Percentiles rank a stretch among this genome's conserved stretches.
These are phyloP conservation scores for Drosophila tsacasi DNA, from an alignment of 1,140 invertebrate genomes.

Conservation along the genomic window DNA sequence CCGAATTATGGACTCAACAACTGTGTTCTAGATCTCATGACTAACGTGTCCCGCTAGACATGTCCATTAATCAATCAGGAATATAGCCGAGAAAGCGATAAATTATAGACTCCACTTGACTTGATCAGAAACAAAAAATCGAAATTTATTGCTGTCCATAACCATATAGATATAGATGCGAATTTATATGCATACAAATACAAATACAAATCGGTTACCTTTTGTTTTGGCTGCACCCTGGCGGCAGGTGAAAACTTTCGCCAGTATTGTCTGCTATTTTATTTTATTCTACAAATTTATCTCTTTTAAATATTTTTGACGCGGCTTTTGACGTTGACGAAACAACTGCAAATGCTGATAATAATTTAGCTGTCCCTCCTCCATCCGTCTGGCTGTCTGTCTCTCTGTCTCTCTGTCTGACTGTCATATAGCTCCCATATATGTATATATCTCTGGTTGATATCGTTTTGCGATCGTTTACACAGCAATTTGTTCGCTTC, in stretches of 20 bases:
- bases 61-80: conserved; percentile 38
- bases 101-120: conserved; percentile 17
- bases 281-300: conserved; percentile 1
- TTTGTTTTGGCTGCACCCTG: conserved; percentile 13
- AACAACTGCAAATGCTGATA: conserved; percentile 44
- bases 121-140: neutral
- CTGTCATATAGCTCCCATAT: conserved; percentile 13
- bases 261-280: neutral
- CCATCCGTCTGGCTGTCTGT: neutral
- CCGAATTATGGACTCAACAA: conserved; percentile 11
- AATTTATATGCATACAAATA: neutral
- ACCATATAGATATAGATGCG: conserved; percentile 16
- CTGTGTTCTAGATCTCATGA: conserved; percentile 36
- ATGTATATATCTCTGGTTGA: conserved; percentile 31
- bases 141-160: neutral
- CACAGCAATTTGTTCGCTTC: conserved; percentile 46
- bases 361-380: conserved; percentile 30
- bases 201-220: conserved; percentile 6
- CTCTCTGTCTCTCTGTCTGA: conserved; percentile 7
- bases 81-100: conserved; percentile 22
- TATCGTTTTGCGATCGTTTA: conserved; percentile 64
- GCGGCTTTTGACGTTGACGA: conserved; percentile 39
- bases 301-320: conserved; percentile 11
- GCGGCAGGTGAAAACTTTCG: conserved; percentile 20
- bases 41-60: conserved; percentile 21